Conservation (phyloP, 2,113 vertebrate genomes). For the Misgurnus mizolepis region DNA sequence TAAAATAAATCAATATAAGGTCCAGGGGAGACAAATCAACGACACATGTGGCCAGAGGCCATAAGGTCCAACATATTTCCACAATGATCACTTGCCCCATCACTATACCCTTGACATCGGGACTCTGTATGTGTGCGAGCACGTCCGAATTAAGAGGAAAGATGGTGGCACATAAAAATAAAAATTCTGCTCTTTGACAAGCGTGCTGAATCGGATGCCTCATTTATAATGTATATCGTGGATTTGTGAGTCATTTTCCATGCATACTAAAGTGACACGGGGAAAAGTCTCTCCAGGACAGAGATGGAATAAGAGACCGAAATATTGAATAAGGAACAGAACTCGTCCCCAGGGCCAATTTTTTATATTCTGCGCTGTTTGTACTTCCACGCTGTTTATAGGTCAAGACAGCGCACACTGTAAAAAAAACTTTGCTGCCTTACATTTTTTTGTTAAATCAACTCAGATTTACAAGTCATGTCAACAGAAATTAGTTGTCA, state of each 20-base stretch:
- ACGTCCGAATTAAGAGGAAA: background rate
- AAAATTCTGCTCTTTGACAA: slow-evolving; percentile 66
- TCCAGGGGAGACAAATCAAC: slow-evolving; percentile 72
- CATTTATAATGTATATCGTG: slow-evolving; percentile 76
- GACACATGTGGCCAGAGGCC: slow-evolving; percentile 60
- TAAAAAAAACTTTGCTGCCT: too few relatives aligned
- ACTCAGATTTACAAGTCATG: too few relatives aligned
- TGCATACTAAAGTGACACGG: slow-evolving; percentile 71
- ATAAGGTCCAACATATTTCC: slow-evolving; percentile 20
- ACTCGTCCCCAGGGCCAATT: slow-evolving; percentile 62
- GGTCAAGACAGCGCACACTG: too few relatives aligned
- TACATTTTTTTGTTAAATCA: too few relatives aligned
- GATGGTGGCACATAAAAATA: slow-evolving; percentile 63
- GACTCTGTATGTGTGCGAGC: slow-evolving; percentile 46
- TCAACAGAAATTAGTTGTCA: too few relatives aligned
- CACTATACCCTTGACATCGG: background rate
- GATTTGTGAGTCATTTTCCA: slow-evolving; percentile 71
- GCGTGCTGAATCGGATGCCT: slow-evolving; percentile 68
- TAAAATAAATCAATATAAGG: slow-evolving; percentile 55
- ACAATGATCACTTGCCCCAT: slow-evolving; percentile 31
- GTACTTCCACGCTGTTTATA: slow-evolving; percentile 64
- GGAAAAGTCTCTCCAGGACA: slow-evolving; percentile 63
- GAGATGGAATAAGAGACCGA: background rate
- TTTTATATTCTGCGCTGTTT: slow-evolving; percentile 69
- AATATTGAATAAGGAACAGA: background rate